Evolutionary conservation across 2,888 invertebrate genomes (phyloP).

Genomic region (Eupithecia tripunctaria): DNA sequence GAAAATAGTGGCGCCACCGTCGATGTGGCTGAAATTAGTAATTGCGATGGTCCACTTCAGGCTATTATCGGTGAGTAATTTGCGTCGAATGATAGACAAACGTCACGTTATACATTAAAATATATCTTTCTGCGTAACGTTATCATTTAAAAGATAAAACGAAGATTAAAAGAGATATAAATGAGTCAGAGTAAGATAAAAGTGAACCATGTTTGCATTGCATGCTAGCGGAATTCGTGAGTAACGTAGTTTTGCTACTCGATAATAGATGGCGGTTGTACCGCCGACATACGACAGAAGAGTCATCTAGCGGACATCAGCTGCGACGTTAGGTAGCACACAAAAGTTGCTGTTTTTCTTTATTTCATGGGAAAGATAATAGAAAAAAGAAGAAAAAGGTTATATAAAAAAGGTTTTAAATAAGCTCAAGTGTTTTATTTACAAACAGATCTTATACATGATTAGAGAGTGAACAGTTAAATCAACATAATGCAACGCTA

Average conservation of each 20-base stretch:
- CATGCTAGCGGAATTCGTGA: conserved; percentile 19
- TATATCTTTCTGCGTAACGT: conserved; percentile 34
- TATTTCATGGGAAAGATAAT: too few species aligned
- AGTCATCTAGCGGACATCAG: conserved; percentile 23
- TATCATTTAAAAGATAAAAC: conserved; percentile 42
- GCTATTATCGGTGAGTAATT: conserved; percentile 32
- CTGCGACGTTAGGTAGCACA: neutral
- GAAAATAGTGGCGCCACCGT: conserved; percentile 81
- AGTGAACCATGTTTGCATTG: conserved; percentile 36
- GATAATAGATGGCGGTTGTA: conserved; percentile 54
- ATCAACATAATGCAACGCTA: conserved; percentile 16
- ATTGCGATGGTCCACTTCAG: conserved; percentile 46
- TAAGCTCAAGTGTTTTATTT: conserved; percentile 20
- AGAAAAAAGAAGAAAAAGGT: too few species aligned
- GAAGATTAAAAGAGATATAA: conserved; percentile 33
- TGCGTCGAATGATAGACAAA: conserved; percentile 23
- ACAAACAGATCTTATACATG: conserved; percentile 22
- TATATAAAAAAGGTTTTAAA: neutral
- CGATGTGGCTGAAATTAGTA: conserved; percentile 61
- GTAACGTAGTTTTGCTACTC: conserved; percentile 48
- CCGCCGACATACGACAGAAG: neutral
- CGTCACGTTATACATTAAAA: conserved; percentile 37
- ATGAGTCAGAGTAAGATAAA: conserved; percentile 38
- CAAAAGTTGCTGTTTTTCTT: neutral
- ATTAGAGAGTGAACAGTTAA: conserved; percentile 28